Evolutionary conservation across 1,140 invertebrate species (phyloP).

Genomic region (Venustaconcha ellipsiformis): DNA sequence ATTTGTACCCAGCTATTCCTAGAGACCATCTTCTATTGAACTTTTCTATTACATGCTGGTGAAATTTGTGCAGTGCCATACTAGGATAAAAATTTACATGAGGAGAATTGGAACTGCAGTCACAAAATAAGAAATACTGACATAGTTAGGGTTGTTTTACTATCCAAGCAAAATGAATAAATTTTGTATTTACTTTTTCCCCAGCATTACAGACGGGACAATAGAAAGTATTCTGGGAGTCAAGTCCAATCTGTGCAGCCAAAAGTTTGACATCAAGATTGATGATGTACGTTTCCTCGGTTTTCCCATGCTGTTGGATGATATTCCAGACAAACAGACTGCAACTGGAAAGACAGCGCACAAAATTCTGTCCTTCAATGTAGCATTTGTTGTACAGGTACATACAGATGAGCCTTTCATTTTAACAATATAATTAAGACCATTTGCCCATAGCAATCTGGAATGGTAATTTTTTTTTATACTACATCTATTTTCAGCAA

Average conservation of each 20-base stretch:
- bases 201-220: slow-evolving; percentile 70
- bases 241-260: slow-evolving; percentile 82
- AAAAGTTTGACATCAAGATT: slow-evolving; percentile 84
- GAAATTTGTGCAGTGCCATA: no score
- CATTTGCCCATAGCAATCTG: background rate
- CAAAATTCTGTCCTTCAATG: slow-evolving; percentile 84
- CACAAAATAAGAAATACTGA: no score
- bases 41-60: no score
- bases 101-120: no score
- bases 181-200: background rate
- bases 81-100: no score
- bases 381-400: slow-evolving; percentile 88
- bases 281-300: slow-evolving; percentile 96
- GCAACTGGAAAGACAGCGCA: slow-evolving; percentile 31
- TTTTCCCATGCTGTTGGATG: slow-evolving; percentile 78
- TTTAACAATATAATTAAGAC: no score
- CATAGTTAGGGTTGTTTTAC: no score
- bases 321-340: slow-evolving; percentile 71
- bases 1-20: no score
- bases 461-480: background rate
- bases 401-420: slow-evolving; percentile 4
- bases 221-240: slow-evolving; percentile 92
- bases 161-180: no score
- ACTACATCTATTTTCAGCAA: no score
- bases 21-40: no score